These are phyloP conservation scores for Leptinotarsa lineolata DNA, from an alignment of 1,140 invertebrate genomes.

Conservation along the genomic window DNA sequence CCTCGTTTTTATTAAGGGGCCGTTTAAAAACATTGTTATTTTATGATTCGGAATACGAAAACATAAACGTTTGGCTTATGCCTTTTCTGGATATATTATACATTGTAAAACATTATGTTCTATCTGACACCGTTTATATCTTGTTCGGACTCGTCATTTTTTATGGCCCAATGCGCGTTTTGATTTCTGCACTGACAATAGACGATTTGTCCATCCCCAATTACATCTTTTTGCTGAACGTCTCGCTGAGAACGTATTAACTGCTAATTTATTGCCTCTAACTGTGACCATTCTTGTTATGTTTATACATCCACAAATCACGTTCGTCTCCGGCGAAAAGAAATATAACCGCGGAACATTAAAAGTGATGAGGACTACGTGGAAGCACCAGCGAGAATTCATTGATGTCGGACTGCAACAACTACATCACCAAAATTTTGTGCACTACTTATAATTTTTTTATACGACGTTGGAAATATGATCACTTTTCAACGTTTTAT, in stretches of 20 bases:
- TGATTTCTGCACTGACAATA: constrained; percentile 33
- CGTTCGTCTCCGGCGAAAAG: constrained; percentile 1
- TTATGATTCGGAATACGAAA: constrained; percentile 45
- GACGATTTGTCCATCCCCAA: constrained; percentile 21
- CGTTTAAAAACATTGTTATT: constrained; percentile 44
- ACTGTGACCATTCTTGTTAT: constrained; percentile 11
- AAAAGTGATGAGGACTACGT: neutral
- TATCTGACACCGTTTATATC: constrained; percentile 41
- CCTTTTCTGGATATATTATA: constrained; percentile 45
- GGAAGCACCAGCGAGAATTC: too few relatives aligned
- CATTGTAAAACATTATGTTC: constrained; percentile 45
- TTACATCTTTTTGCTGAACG: constrained; percentile 4
- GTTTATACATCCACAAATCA: neutral
- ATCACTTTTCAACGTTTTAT: too few relatives aligned
- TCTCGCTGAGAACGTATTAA: constrained; percentile 5
- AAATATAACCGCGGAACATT: constrained; percentile 13
- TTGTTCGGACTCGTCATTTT: constrained; percentile 33
- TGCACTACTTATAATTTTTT: too few relatives aligned
- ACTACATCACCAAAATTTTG: too few relatives aligned
- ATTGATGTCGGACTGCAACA: too few relatives aligned
- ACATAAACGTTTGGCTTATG: constrained; percentile 46
- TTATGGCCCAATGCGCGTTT: constrained; percentile 38
- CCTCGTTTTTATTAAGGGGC: constrained; percentile 39
- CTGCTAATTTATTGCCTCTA: constrained; percentile 15
- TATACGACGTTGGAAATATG: too few relatives aligned